Evolutionary conservation across 2,113 vertebrate species (phyloP).

Genomic region (Dasyprocta punctata): DNA sequence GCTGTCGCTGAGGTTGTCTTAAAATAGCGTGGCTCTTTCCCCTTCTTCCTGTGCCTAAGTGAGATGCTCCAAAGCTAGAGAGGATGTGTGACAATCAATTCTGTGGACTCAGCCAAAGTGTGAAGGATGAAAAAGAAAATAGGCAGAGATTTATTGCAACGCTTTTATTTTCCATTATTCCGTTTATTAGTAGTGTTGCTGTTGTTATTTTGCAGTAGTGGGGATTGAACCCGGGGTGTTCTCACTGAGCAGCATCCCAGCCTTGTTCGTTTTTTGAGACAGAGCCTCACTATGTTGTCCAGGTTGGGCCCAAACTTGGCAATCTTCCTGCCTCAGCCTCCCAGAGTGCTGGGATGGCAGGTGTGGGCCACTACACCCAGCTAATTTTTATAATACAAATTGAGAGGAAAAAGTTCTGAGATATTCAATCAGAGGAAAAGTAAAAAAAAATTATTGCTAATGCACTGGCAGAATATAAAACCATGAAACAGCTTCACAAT

Average conservation of each 20-base stretch:
- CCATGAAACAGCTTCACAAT: neutral
- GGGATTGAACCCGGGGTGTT: neutral
- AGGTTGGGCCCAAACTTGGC: neutral
- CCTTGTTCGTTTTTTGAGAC: neutral
- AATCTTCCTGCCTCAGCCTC: neutral
- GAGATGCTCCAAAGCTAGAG: neutral
- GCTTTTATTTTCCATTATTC: neutral
- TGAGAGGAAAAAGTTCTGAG: neutral
- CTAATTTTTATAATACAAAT: neutral
- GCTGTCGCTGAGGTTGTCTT: fast-evolving
- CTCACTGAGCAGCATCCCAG: neutral
- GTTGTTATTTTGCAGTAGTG: neutral
- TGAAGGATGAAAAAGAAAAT: neutral
- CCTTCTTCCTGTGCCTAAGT: neutral
- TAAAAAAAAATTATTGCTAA: neutral
- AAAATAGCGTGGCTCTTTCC: neutral
- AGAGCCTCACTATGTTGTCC: neutral
- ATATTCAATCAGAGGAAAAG: neutral
- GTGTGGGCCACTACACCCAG: neutral
- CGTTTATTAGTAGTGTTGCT: neutral
- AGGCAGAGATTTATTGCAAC: neutral
- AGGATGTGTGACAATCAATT: neutral
- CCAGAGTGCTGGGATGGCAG: neutral
- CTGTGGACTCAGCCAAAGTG: neutral
- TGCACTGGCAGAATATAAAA: neutral